phyloP scores from a whole-genome alignment of 2,888 invertebrate genomes.

The Aleiodes testaceus region DNA sequence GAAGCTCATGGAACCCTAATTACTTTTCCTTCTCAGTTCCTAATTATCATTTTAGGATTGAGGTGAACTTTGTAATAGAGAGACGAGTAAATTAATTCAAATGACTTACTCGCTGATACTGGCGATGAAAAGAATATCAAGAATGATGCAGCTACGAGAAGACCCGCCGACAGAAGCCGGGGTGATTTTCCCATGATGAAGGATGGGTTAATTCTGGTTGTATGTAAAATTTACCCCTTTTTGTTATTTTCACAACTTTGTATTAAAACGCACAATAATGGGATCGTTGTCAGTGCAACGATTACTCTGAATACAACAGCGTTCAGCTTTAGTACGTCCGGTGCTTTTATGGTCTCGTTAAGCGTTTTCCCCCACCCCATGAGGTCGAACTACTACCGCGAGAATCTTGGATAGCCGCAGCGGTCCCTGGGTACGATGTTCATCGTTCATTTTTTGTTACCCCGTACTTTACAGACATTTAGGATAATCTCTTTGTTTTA shows the following conservation, averaged over 20 bases:
- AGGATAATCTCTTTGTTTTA: neutral
- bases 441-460: slow-evolving; percentile 28
- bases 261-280: slow-evolving; percentile 50
- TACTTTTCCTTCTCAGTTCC: slow-evolving; percentile 34
- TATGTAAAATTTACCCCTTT: neutral
- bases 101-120: slow-evolving; percentile 62
- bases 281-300: slow-evolving; percentile 51
- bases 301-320: slow-evolving; percentile 69
- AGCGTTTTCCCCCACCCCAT: slow-evolving; percentile 52
- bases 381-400: slow-evolving; percentile 44
- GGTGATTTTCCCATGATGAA: slow-evolving; percentile 68
- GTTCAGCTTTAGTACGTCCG: slow-evolving; percentile 66
- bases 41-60: slow-evolving; percentile 17
- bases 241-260: slow-evolving; percentile 44
- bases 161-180: slow-evolving; percentile 64
- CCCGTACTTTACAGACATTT: neutral
- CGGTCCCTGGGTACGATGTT: slow-evolving; percentile 14
- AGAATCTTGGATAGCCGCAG: slow-evolving; percentile 25
- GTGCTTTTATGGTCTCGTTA: slow-evolving; percentile 71
- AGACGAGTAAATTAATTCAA: neutral
- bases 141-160: slow-evolving; percentile 58
- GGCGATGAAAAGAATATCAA: slow-evolving; percentile 56
- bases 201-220: too few species aligned
- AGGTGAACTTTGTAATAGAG: neutral
- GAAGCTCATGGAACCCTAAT: slow-evolving; percentile 45